phyloP scores from a whole-genome alignment of 2,888 invertebrate species.

The Agrotis ipsilon region DNA sequence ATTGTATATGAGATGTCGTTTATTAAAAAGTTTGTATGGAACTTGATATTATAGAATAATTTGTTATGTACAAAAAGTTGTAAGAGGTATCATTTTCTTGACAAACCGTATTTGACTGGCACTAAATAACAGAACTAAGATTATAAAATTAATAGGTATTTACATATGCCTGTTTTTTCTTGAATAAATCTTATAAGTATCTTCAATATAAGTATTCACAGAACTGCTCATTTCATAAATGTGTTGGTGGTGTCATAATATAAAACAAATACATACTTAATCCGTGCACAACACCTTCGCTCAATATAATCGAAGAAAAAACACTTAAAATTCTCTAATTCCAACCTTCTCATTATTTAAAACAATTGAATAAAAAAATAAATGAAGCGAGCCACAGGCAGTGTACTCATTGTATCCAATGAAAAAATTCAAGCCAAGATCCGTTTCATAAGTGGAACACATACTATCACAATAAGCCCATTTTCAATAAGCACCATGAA shows the following conservation, averaged over 20 bases:
- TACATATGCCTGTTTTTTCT: background rate
- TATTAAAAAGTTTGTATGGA: slow-evolving; percentile 55
- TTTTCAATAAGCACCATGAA: slow-evolving; percentile 17
- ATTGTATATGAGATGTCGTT: slow-evolving; percentile 48
- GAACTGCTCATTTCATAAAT: background rate
- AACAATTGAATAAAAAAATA: slow-evolving; percentile 8
- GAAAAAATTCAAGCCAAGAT: background rate
- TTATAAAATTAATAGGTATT: background rate
- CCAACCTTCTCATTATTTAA: background rate
- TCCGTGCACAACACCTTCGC: too few species aligned
- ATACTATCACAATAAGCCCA: slow-evolving; percentile 2
- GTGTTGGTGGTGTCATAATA: background rate
- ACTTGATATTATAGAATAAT: slow-evolving; percentile 16
- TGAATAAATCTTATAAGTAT: background rate
- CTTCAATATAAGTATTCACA: background rate
- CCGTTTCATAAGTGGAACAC: slow-evolving; percentile 22
- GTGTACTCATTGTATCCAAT: background rate
- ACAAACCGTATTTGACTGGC: background rate
- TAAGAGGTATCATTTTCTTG: background rate
- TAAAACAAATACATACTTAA: too few species aligned
- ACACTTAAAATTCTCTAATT: too few species aligned
- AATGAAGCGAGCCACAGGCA: background rate
- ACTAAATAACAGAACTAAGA: background rate
- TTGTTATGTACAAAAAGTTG: slow-evolving; percentile 1
- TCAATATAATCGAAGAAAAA: too few species aligned